Evolutionary conservation across 2,888 invertebrate species (phyloP).

Genomic region (Drosophila anceps): DNA sequence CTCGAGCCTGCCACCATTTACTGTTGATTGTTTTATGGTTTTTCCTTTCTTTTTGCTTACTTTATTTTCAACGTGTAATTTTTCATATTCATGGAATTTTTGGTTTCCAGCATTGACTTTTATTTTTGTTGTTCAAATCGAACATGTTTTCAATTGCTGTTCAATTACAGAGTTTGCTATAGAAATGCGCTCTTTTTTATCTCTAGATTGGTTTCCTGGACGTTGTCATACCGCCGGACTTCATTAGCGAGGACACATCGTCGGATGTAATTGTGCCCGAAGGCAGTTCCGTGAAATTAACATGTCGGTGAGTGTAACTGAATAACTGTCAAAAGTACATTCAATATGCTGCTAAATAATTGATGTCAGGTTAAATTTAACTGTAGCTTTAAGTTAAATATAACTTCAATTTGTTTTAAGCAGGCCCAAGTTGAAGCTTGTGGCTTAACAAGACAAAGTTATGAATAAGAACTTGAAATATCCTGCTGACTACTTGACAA

Average conservation of each 20-base stretch:
- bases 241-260: conserved; percentile 94
- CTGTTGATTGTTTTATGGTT: conserved; percentile 48
- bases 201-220: conserved; percentile 93
- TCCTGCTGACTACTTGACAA: neutral
- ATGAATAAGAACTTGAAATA: neutral
- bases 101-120: conserved; percentile 8
- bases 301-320: conserved; percentile 86
- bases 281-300: conserved; percentile 90
- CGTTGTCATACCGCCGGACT: conserved; percentile 96
- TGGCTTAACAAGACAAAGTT: neutral
- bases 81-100: conserved; percentile 1
- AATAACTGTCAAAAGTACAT: neutral
- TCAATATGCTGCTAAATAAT: neutral
- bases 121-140: neutral
- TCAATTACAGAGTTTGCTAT: neutral
- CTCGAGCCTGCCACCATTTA: conserved; percentile 18
- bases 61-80: neutral
- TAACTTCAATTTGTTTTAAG: neutral
- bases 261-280: conserved; percentile 95
- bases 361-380: neutral
- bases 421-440: neutral
- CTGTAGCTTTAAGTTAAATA: too few species aligned
- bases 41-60: neutral
- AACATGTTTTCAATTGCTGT: neutral
- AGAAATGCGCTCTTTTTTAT: neutral